A percentile compares a stretch with the other conserved stretches of the same genome.
These are phyloP conservation scores for Parazoanthus swiftii DNA, from an alignment of 92 coral and sea anemone species.

Conservation along the genomic window DNA sequence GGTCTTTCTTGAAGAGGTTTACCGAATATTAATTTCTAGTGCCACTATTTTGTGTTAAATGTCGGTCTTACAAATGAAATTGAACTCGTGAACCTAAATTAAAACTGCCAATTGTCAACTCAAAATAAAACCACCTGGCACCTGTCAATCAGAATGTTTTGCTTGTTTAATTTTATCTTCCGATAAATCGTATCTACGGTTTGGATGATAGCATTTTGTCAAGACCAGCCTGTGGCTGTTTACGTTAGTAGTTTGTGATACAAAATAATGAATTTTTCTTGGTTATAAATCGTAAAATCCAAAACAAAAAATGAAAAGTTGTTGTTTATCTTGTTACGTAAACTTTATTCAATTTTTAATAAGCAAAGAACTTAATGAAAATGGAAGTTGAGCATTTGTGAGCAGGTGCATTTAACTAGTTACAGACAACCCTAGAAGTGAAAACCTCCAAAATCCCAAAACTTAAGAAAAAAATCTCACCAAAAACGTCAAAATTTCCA, in stretches of 20 bases:
- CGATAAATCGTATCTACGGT: too few species aligned
- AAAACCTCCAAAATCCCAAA: too few species aligned
- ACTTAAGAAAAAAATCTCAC: too few species aligned
- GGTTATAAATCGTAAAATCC: not conserved
- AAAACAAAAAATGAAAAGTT: too few species aligned
- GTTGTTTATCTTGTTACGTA: not conserved
- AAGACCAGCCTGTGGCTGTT: not conserved
- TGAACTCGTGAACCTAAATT: not conserved
- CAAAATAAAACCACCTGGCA: not conserved
- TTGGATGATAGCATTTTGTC: not conserved
- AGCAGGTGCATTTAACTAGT: not conserved
- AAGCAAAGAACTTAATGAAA: too few species aligned
- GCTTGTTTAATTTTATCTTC: not conserved
- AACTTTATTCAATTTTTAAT: too few species aligned
- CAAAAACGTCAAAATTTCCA: too few species aligned
- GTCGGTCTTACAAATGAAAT: not conserved
- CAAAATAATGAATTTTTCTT: not conserved
- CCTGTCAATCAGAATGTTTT: not conserved
- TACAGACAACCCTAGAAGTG: not conserved
- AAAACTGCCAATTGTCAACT: not conserved
- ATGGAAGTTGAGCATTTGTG: not conserved
- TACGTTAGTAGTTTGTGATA: too few species aligned
- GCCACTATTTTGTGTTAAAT: not conserved
- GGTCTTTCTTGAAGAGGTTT: not conserved
- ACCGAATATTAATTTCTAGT: not conserved